phyloP scores from a whole-genome alignment of 2,888 invertebrate species.

The Sesamia inferens region DNA sequence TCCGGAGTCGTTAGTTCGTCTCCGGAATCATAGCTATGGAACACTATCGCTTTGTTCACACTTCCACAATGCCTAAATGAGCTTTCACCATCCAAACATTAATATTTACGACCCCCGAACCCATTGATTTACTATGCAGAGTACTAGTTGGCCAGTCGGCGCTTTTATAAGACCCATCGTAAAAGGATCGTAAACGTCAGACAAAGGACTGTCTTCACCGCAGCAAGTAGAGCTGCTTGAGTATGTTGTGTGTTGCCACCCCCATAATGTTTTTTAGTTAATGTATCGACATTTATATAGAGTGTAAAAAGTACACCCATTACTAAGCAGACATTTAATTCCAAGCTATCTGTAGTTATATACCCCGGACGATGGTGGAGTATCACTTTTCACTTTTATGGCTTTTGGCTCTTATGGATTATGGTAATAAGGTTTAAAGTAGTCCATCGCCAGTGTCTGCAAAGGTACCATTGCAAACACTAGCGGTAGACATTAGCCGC shows the following conservation, averaged over 20 bases:
- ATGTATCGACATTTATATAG: neutral
- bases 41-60: slow-evolving; percentile 1
- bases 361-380: no score
- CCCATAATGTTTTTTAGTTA: slow-evolving; percentile 23
- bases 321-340: neutral
- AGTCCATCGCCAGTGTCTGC: no score
- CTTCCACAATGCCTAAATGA: slow-evolving; percentile 11
- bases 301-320: neutral
- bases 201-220: slow-evolving; percentile 41
- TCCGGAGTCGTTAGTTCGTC: slow-evolving; percentile 6
- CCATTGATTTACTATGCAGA: slow-evolving; percentile 47
- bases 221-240: slow-evolving; percentile 6
- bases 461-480: no score
- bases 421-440: no score
- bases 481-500: no score
- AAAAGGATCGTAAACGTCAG: slow-evolving; percentile 51
- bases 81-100: slow-evolving; percentile 51
- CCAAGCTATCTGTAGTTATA: neutral
- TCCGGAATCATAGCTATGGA: slow-evolving; percentile 15
- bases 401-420: no score
- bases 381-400: no score
- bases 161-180: slow-evolving; percentile 43
- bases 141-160: slow-evolving; percentile 34
- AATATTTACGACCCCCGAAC: slow-evolving; percentile 53
- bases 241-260: slow-evolving; percentile 28